These are phyloP conservation scores for Archocentrus centrarchus DNA, from an alignment of 2,113 vertebrate genomes.

Conservation along the genomic window DNA sequence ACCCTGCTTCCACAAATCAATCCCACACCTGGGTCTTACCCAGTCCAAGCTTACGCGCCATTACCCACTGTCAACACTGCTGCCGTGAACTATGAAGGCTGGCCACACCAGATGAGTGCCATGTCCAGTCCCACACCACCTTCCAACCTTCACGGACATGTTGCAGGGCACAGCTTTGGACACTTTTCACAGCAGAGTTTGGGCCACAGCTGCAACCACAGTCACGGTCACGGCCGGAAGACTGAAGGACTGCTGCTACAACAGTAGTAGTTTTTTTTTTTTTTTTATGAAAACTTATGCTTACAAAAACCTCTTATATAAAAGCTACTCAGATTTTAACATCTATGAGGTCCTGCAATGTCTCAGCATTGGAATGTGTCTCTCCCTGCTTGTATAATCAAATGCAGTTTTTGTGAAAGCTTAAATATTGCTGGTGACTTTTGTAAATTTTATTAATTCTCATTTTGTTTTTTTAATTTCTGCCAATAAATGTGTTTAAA, in stretches of 20 bases:
- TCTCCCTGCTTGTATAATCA: neutral
- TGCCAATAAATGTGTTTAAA: neutral
- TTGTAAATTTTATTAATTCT: neutral
- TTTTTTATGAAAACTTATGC: too few species aligned
- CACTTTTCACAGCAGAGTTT: slow-evolving; percentile 10
- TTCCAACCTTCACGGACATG: slow-evolving; percentile 28
- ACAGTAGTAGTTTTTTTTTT: neutral
- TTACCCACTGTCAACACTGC: slow-evolving; percentile 24
- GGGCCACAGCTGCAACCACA: slow-evolving; percentile 29
- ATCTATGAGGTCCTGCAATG: neutral
- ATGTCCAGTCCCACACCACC: neutral
- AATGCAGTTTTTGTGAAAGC: neutral
- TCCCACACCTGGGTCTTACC: slow-evolving; percentile 75
- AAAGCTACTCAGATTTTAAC: neutral
- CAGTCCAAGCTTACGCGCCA: slow-evolving; percentile 71
- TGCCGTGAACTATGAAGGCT: slow-evolving; percentile 57
- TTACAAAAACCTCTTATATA: neutral
- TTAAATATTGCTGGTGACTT: neutral
- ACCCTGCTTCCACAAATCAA: slow-evolving; percentile 71
- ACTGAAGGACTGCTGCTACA: neutral
- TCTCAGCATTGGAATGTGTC: neutral
- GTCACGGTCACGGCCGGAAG: slow-evolving; percentile 16
- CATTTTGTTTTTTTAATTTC: neutral
- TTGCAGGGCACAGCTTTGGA: slow-evolving; percentile 2
- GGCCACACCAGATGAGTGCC: slow-evolving; percentile 23